Evolutionary conservation across 1,140 invertebrate species (phyloP).

Genomic region (Chironomus tepperi): DNA sequence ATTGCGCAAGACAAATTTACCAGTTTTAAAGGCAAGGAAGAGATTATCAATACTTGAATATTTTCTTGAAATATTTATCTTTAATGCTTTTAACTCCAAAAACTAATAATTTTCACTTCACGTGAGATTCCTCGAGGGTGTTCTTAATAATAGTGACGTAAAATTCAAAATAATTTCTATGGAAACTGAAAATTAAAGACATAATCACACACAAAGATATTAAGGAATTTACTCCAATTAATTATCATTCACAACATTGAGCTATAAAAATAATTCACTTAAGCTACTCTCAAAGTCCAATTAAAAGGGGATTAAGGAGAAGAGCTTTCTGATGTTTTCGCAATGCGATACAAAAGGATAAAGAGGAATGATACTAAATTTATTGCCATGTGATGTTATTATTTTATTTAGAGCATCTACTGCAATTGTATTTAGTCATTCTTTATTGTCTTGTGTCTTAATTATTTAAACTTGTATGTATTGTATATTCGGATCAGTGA

Average conservation of each 20-base stretch:
- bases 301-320: neutral
- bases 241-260: neutral
- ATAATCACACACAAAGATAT: too few species aligned
- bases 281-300: conserved; percentile 11
- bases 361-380: neutral
- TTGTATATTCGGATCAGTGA: too few species aligned
- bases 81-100: neutral
- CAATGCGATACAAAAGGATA: neutral
- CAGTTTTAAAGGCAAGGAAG: too few species aligned
- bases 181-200: too few species aligned
- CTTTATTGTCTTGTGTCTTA: too few species aligned
- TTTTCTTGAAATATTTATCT: neutral
- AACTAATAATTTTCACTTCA: too few species aligned
- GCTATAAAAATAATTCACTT: conserved; percentile 14
- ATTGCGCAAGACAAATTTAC: too few species aligned
- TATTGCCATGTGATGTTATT: neutral
- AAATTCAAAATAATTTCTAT: neutral
- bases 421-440: too few species aligned
- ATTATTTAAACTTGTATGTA: too few species aligned
- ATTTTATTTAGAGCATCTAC: too few species aligned
- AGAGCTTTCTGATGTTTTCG: conserved; percentile 1
- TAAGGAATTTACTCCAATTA: conserved; percentile 1
- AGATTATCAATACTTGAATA: too few species aligned
- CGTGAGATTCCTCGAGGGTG: neutral
- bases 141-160: neutral